Conservation (phyloP, 2,888 invertebrate genomes). For the Pseudolycoriella hygida region DNA sequence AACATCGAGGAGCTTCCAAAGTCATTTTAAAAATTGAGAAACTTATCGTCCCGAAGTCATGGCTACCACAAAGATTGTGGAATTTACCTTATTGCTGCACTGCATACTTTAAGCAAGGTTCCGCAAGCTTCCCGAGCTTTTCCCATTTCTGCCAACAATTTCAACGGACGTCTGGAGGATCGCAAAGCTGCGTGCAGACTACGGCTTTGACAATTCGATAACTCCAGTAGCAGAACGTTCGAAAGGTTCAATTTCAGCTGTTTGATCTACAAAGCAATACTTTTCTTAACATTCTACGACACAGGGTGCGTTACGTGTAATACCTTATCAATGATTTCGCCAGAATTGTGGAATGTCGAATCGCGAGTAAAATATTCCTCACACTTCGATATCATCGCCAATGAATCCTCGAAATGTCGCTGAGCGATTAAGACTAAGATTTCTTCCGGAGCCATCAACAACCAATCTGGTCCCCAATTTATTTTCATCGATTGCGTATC, state of each 20-base stretch:
- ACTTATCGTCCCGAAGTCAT: too few relatives aligned
- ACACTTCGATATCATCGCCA: conserved; percentile 56
- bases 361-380: conserved; percentile 33
- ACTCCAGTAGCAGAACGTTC: conserved; percentile 74
- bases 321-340: conserved; percentile 17
- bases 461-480: conserved; percentile 56
- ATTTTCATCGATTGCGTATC: conserved; percentile 17
- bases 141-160: conserved; percentile 41
- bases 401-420: conserved; percentile 86
- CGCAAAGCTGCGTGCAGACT: conserved; percentile 79
- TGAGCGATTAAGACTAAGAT: conserved; percentile 89
- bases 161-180: conserved; percentile 67
- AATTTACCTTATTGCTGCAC: conserved; percentile 20
- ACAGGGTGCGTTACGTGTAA: too few relatives aligned
- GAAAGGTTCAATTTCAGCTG: conserved; percentile 56
- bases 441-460: conserved; percentile 81
- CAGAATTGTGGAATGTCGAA: conserved; percentile 18
- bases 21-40: too few relatives aligned
- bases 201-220: conserved; percentile 78
- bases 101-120: conserved; percentile 24
- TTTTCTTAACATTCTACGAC: too few relatives aligned
- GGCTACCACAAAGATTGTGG: too few relatives aligned
- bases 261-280: conserved; percentile 32
- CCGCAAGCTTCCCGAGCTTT: conserved; percentile 28
- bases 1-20: too few relatives aligned